Conservation (phyloP, 2,113 vertebrate genomes). For the Sinocyclocheilus rhinocerous region DNA sequence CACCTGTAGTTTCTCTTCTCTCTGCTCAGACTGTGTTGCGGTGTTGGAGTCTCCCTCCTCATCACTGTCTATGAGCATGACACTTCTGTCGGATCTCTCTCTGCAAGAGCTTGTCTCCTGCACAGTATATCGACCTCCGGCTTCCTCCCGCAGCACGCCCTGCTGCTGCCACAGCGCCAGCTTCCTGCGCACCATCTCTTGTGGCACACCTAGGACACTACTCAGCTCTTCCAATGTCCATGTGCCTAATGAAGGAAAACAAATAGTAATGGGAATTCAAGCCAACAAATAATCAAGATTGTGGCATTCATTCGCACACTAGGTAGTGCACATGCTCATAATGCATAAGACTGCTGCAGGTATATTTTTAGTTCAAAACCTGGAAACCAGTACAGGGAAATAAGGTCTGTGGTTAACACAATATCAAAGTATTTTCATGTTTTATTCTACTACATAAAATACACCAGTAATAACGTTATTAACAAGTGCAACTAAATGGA, state of each 20-base stretch:
- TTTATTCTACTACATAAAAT: neutral
- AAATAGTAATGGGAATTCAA: neutral
- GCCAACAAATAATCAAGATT: neutral
- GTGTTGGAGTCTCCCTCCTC: slow-evolving; percentile 96
- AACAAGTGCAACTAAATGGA: neutral
- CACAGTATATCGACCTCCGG: slow-evolving; percentile 82
- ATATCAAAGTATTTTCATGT: neutral
- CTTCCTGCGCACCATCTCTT: slow-evolving; percentile 86
- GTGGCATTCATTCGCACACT: neutral
- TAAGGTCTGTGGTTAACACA: neutral
- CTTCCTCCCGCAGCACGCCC: slow-evolving; percentile 89
- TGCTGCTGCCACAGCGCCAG: slow-evolving; percentile 96
- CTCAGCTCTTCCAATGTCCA: slow-evolving; percentile 93
- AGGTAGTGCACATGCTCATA: neutral
- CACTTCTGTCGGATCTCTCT: slow-evolving; percentile 83
- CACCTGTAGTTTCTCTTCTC: slow-evolving; percentile 97
- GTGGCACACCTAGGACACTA: slow-evolving; percentile 83
- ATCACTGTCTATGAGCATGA: slow-evolving; percentile 92
- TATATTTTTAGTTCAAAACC: neutral
- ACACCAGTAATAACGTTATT: neutral
- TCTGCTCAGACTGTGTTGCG: slow-evolving; percentile 95
- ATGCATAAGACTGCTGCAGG: neutral
- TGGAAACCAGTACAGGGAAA: neutral
- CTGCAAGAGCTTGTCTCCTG: slow-evolving; percentile 87
- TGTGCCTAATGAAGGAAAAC: slow-evolving; percentile 68